Evolutionary conservation across 2,113 vertebrate genomes (phyloP).

Genomic region (Mastomys coucha): DNA sequence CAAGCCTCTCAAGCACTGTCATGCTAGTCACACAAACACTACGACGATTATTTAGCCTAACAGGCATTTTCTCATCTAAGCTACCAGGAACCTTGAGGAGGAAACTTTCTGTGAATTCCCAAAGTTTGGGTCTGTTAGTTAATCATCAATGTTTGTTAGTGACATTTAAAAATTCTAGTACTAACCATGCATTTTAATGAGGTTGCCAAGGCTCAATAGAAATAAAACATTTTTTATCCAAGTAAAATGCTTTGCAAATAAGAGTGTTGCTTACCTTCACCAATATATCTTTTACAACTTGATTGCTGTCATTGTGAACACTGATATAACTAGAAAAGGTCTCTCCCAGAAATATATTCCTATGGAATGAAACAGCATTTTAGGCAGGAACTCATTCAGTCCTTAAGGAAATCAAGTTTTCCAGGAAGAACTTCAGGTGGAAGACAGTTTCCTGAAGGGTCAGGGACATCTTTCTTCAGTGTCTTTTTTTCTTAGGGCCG

Average conservation of each 20-base stretch:
- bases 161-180: neutral
- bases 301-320: conserved; percentile 98
- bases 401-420: conserved; percentile 26
- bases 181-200: conserved; percentile 41
- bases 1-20: neutral
- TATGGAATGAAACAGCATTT: conserved; percentile 80
- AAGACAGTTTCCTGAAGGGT: conserved; percentile 31
- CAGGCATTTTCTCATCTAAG: conserved; percentile 30
- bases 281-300: conserved; percentile 97
- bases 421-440: conserved; percentile 42
- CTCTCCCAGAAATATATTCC: conserved; percentile 98
- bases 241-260: neutral
- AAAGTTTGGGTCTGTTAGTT: neutral
- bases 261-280: conserved; percentile 92
- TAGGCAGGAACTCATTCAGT: conserved; percentile 41
- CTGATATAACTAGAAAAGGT: conserved; percentile 99
- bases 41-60: neutral
- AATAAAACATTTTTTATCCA: neutral
- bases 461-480: neutral
- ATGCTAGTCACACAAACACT: conserved; percentile 4
- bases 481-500: conserved; percentile 15
- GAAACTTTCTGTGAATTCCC: conserved; percentile 4
- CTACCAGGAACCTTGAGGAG: neutral
- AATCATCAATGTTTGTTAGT: conserved; percentile 36
- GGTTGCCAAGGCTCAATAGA: neutral